Evolutionary conservation across 2,797 vertebrate genomes (phyloP).

Genomic region (Sciurus carolinensis): DNA sequence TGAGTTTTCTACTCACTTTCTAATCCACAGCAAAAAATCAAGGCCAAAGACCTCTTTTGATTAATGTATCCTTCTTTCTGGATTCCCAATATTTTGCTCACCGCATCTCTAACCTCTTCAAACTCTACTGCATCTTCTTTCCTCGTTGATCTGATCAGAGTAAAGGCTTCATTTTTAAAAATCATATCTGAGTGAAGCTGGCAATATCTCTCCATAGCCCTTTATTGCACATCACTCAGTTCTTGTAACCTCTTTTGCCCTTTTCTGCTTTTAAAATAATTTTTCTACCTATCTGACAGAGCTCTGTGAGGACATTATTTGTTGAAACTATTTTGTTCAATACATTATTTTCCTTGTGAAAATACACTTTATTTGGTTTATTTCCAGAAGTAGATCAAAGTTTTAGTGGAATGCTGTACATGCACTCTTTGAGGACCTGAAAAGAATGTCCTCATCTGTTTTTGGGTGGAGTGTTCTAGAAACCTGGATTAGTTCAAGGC

Average conservation of each 20-base stretch:
- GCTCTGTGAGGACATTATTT: background rate
- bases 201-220: background rate
- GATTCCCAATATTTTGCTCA: conserved; percentile 26
- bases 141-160: background rate
- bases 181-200: background rate
- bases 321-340: conserved; percentile 34
- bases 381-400: background rate
- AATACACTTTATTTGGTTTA: background rate
- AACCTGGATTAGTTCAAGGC: background rate
- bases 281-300: background rate
- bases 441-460: background rate
- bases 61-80: background rate
- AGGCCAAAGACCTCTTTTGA: background rate
- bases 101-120: conserved; percentile 13
- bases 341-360: background rate
- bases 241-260: background rate
- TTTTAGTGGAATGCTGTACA: background rate
- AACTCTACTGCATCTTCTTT: background rate
- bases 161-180: background rate
- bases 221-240: background rate
- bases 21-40: conserved; percentile 11
- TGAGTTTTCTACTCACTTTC: background rate
- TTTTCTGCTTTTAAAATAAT: conserved; percentile 17
- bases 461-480: background rate
- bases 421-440: background rate